Base-by-base conservation (phyloP, 1,140 invertebrate genomes). In the Capitella teleta region DNA sequence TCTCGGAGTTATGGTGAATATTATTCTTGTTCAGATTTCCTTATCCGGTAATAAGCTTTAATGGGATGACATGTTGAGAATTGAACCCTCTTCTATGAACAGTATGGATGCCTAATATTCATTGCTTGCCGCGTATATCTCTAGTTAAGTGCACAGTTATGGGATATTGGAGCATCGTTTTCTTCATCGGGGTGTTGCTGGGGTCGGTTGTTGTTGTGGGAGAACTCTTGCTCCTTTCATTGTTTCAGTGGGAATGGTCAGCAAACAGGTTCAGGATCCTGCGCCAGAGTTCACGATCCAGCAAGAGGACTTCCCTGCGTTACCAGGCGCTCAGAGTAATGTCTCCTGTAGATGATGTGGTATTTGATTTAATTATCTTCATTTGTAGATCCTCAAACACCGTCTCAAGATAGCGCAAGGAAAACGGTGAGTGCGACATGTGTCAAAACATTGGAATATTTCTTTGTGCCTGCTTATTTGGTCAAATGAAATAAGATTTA, bases 261-360 rank as follows among this genome's bases (percentile, higher is more conserved):
- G 63, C 51, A 66, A 62, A 37, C 61, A 62, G 21, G 61, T 61
- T 3, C 57, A 61, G 41, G 67, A 70, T 16, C 61, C 60, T 25
- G 60, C 66, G 38, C 67, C 67, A 38, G 93, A 96, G 74, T 98
- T 97, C 75, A 89, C 87, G 57, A 96, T 98, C 82, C 93, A 90
- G 59, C 88, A 84, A 57, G 94, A 98, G 77, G 95, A 98, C 74
- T 98, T 98, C 76, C 94, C 94, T 56, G 94, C 95, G 64, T 78
- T 98, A 72, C 95, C 82, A 42, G 82, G 81, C 24, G 76, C 79
- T 25, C 70, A 74, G 58, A 73, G 70, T 72, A 61, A 60, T 62
- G 52, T 28, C 8, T 50, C n/a, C n/a, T n/a, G n/a, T n/a, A n/a
- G n/a, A n/a, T n/a, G n/a, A n/a, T n/a, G n/a, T n/a, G n/a, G n/a